phyloP scores from a whole-genome alignment of 2,113 vertebrate genomes.

The Hippoglossus stenolepis region DNA sequence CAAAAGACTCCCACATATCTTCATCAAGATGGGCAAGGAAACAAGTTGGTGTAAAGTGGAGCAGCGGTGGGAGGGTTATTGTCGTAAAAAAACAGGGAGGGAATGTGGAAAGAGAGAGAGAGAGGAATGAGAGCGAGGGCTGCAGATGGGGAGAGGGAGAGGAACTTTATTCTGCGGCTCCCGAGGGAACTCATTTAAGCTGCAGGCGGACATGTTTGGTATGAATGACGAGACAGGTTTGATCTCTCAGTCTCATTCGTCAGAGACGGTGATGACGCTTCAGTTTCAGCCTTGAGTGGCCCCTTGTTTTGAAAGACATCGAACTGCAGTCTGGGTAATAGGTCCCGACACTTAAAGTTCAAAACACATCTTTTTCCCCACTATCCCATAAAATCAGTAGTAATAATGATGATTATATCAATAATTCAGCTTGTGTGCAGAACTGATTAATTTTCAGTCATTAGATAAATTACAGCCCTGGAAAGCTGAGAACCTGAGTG shows the following conservation, averaged over 20 bases:
- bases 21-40: conserved; percentile 27
- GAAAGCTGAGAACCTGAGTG: conserved; percentile 13
- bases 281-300: conserved; percentile 12
- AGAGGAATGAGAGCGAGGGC: conserved; percentile 4
- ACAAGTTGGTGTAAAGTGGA: conserved; percentile 39
- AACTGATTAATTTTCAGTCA: not conserved
- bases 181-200: conserved; percentile 52
- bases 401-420: not conserved
- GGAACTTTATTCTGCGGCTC: conserved; percentile 23
- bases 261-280: not conserved
- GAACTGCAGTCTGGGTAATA: conserved; percentile 13
- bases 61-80: conserved; percentile 27
- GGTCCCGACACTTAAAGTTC: not conserved
- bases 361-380: not conserved
- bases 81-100: not conserved
- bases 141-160: conserved; percentile 3
- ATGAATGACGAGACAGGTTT: conserved; percentile 30
- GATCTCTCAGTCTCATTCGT: conserved; percentile 36
- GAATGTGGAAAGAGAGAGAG: not conserved
- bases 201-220: conserved; percentile 31
- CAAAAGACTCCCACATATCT: conserved; percentile 33
- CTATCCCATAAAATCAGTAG: not conserved
- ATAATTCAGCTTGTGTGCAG: not conserved
- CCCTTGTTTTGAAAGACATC: conserved; percentile 6
- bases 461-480: not conserved